A percentile compares a stretch with the other conserved stretches of the same genome.
Conservation (phyloP, 2,113 vertebrate genomes). For the Xiphophorus hellerii region DNA sequence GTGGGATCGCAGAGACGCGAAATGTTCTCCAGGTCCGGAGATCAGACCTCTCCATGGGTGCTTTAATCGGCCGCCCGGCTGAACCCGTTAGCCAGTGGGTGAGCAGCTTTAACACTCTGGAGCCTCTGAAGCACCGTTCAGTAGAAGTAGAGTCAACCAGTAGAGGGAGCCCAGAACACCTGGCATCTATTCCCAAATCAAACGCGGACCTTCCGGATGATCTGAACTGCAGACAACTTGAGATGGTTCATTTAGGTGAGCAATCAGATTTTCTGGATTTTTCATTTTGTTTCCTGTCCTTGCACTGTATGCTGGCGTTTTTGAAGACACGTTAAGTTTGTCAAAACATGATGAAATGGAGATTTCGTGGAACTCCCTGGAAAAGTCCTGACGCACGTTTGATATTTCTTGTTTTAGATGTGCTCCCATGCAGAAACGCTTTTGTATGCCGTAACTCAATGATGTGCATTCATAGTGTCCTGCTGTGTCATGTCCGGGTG, state of each 20-base stretch:
- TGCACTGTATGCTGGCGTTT: no score
- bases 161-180: conserved; percentile 69
- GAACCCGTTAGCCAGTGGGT: conserved; percentile 87
- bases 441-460: no score
- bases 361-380: no score
- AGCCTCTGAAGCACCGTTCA: conserved; percentile 79
- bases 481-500: no score
- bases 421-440: no score
- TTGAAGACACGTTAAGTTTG: no score
- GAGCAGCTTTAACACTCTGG: conserved; percentile 87
- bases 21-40: conserved; percentile 86
- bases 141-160: conserved; percentile 70
- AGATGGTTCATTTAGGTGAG: conserved; percentile 53
- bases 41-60: conserved; percentile 89
- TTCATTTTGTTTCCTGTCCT: no score
- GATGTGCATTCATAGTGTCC: no score
- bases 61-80: conserved; percentile 85
- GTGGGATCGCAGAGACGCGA: conserved; percentile 83
- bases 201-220: conserved; percentile 42
- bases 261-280: background rate
- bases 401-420: no score
- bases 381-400: no score
- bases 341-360: no score
- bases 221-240: conserved; percentile 14
- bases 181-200: conserved; percentile 35